phyloP scores from a whole-genome alignment of 2,113 vertebrate genomes.

The Zosterops lateralis region DNA sequence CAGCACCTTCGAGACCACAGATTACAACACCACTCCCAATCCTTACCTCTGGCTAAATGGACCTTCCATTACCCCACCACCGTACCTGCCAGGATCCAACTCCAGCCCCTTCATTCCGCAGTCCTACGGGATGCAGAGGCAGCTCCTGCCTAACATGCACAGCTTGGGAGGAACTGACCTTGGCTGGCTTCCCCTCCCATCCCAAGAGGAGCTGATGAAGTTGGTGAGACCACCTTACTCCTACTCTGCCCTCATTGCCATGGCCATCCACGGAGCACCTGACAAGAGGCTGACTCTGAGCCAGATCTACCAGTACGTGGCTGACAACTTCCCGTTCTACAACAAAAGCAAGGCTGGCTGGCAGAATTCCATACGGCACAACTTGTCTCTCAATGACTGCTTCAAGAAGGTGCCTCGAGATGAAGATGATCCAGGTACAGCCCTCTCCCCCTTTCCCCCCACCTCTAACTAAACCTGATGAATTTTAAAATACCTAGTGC shows the following conservation, averaged over 20 bases:
- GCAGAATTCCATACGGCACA: slow-evolving; percentile 95
- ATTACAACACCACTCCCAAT: slow-evolving; percentile 85
- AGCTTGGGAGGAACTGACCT: slow-evolving; percentile 84
- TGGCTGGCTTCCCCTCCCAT: slow-evolving; percentile 93
- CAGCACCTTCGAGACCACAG: slow-evolving; percentile 85
- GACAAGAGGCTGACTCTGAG: slow-evolving; percentile 93
- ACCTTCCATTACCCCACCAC: slow-evolving; percentile 83
- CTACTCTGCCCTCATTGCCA: slow-evolving; percentile 97
- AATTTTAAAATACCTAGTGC: background rate
- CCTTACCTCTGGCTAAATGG: slow-evolving; percentile 96
- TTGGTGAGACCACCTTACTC: slow-evolving; percentile 95
- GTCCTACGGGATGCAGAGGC: slow-evolving; percentile 91
- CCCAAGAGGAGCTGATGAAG: slow-evolving; percentile 98
- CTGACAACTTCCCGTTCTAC: slow-evolving; percentile 98
- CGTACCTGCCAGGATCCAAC: slow-evolving; percentile 84
- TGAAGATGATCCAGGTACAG: slow-evolving; percentile 93
- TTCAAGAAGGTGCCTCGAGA: slow-evolving; percentile 98
- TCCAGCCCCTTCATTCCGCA: slow-evolving; percentile 87
- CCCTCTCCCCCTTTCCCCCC: background rate
- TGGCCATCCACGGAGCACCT: slow-evolving; percentile 95
- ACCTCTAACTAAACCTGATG: background rate
- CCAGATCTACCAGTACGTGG: slow-evolving; percentile 98
- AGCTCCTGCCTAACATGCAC: slow-evolving; percentile 82
- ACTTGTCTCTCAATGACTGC: slow-evolving; percentile 92
- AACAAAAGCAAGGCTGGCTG: slow-evolving; percentile 98